phyloP scores from a whole-genome alignment of 2,797 vertebrate species.

The Sphaeramia orbicularis region DNA sequence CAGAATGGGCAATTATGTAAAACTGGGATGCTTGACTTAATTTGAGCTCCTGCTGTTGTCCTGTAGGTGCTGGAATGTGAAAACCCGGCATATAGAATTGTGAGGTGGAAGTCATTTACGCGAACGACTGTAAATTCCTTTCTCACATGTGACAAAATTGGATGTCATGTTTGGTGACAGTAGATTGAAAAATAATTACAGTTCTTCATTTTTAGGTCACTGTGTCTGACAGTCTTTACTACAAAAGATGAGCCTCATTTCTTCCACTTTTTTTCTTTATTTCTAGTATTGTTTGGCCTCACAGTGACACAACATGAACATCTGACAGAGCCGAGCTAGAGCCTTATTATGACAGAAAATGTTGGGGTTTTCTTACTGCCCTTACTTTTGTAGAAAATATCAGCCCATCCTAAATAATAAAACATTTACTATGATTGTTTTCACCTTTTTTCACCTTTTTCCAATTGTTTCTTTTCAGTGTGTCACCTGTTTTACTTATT shows the following conservation, averaged over 20 bases:
- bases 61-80: neutral
- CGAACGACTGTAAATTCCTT: slow-evolving; percentile 1
- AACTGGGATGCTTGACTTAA: neutral
- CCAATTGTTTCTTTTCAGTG: slow-evolving; percentile 27
- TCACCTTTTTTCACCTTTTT: slow-evolving; percentile 36
- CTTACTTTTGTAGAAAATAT: slow-evolving; percentile 7
- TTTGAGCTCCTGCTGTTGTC: neutral
- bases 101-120: slow-evolving; percentile 8
- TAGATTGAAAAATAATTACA: too few species aligned
- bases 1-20: neutral
- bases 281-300: too few species aligned
- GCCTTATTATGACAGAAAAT: neutral
- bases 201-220: too few species aligned
- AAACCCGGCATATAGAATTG: slow-evolving; percentile 1
- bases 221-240: too few species aligned
- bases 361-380: neutral
- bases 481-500: slow-evolving; percentile 29
- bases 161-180: too few species aligned
- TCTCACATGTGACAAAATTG: too few species aligned
- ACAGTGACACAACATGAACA: too few species aligned
- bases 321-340: neutral
- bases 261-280: too few species aligned
- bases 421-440: slow-evolving; percentile 39
- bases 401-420: slow-evolving; percentile 25
- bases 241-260: too few species aligned